Evolutionary conservation across 2,797 vertebrate species (phyloP), one percentile per base, ranked within the genome.

Genomic region (Melanitta fusca): DNA sequence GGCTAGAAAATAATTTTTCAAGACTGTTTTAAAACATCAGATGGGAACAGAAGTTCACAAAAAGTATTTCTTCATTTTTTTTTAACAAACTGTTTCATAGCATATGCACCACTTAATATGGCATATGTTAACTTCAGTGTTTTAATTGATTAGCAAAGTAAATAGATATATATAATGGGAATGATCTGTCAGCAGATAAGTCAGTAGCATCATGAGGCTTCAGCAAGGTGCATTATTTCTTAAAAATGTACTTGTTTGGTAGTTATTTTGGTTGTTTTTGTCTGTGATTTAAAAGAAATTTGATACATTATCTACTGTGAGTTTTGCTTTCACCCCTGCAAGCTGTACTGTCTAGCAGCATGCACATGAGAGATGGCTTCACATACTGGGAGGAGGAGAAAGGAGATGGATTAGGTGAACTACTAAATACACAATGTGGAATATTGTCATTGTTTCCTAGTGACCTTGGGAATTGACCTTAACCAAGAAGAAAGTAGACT

Each of bases 61-160:
- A 95, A 97, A 97, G 96, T 97, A 96, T 95, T 97, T 82, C 72
- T 75, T 65, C 24, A 13, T 81, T 89, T 91, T 93, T 90, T 90
- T 72, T 90, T 91, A 93, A 61, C 97, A 97, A 95, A 97, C 97
- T 97, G 96, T 97, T 97, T 96, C 95, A 88, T 95, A 97, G 96
- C 97, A 97, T 97, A 97, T 97, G 97, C 72, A 97, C 89, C 93
- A 95, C 91, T 97, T 97, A 97, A 97, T 96, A 96, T 95, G 94
- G 95, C 97, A 97, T 97, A 97, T 97, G 97, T 94, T 97, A 97
- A 95, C 96, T 97, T 97, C 96, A 97, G 96, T 96, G 91, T 97
- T 97, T 97, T 97, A 97, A 97, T 97, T 97, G 97, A 97, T 97
- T 97, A 97, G 91, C 94, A 89, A 95, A 97, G 89, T 96, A 97